A percentile compares a stretch with the other conserved stretches of the same genome.
Conservation (phyloP, 1,140 invertebrate species). For the Caerostris darwini region DNA sequence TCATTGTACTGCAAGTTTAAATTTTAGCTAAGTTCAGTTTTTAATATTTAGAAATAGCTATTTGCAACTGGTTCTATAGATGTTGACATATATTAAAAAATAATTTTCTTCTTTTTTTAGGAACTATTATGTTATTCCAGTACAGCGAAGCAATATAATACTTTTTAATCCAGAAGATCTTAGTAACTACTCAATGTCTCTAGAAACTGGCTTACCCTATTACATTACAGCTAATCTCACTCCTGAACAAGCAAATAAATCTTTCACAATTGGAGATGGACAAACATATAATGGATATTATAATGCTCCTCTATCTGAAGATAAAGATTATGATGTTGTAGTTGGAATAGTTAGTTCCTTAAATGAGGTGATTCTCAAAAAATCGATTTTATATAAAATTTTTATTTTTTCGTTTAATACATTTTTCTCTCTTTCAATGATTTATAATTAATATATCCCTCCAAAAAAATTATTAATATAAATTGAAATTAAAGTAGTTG, state of each 20-base stretch:
- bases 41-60: too few relatives aligned
- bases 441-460: neutral
- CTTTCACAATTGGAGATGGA: conserved; percentile 90
- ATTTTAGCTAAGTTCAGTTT: too few relatives aligned
- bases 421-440: neutral
- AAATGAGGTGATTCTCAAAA: conserved; percentile 82
- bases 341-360: conserved; percentile 88
- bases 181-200: conserved; percentile 84
- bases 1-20: too few relatives aligned
- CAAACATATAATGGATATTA: conserved; percentile 88
- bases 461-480: too few relatives aligned
- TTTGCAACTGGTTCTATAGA: too few relatives aligned
- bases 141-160: conserved; percentile 85
- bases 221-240: conserved; percentile 91
- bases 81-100: neutral
- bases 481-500: too few relatives aligned
- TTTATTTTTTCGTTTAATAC: neutral
- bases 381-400: neutral
- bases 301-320: conserved; percentile 88
- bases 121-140: conserved; percentile 87
- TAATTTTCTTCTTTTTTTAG: conserved; percentile 82
- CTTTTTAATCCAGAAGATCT: conserved; percentile 85
- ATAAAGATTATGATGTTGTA: conserved; percentile 87
- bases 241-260: conserved; percentile 82
- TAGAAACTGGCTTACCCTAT: conserved; percentile 86